phyloP scores from a whole-genome alignment of 2,888 invertebrate genomes.

The Acleris holmiana region DNA sequence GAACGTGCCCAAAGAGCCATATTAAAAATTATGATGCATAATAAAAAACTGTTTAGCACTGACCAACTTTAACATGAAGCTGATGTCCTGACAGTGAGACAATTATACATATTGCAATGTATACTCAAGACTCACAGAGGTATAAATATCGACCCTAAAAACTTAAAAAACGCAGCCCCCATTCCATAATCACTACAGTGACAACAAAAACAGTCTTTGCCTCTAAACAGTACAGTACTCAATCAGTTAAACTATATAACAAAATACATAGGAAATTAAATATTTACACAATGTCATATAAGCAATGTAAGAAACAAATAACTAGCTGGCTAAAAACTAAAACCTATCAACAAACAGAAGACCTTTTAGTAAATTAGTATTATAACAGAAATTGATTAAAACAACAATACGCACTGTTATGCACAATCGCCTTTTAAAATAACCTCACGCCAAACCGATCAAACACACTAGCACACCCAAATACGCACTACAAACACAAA shows the following conservation, averaged over 20 bases:
- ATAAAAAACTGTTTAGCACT: neutral
- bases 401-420: too few species aligned
- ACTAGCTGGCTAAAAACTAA: neutral
- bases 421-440: too few species aligned
- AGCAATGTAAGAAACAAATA: neutral
- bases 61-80: neutral
- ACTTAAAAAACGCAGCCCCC: neutral
- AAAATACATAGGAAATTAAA: neutral
- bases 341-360: neutral
- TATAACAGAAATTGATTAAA: too few species aligned
- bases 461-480: too few species aligned
- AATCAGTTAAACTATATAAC: neutral
- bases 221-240: neutral
- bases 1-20: conserved; percentile 6
- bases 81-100: conserved; percentile 1
- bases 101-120: neutral
- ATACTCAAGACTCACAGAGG: neutral
- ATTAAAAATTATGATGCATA: neutral
- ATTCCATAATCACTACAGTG: neutral
- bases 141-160: neutral
- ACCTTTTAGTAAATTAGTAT: neutral
- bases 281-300: neutral
- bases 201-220: neutral
- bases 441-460: too few species aligned
- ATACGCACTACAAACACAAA: too few species aligned